Base-by-base conservation (phyloP, 2,797 vertebrate species). In the Xenentodon cancila region DNA sequence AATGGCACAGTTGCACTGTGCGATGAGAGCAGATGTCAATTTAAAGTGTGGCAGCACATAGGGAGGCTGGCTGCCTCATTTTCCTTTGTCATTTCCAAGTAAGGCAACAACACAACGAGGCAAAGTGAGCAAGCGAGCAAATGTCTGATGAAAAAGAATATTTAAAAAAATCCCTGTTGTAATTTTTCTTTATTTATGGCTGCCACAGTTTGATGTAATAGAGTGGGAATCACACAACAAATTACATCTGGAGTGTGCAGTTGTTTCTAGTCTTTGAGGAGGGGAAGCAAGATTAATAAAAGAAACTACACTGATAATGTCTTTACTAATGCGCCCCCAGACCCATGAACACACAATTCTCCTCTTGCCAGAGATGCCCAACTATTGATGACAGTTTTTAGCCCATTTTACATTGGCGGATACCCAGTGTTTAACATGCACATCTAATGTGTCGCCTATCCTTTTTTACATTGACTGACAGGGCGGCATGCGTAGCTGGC, bases 181-280 rank as follows among this genome's bases (percentile, higher is more conserved):
- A 66, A 91, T 88, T 89, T 75, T 75, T 90, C 80, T 84, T 90
- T 75, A 83, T 89, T 89, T 87, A 68, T 65, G 21, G 64, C 44
- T 61, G 71, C 67, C 64, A 59, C 47, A 37, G 71, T 68, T 71
- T 73, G 79, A 84, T 75, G 52, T 62, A 78, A 59, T 56, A 56
- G 54, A 66, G 62, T 55, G 71, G 80, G 80, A 87, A 82, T 78
- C 60, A 17, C 59, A 79, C 67, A 68, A 81, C 77, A 87, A 82
- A 89, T 82, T 80, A 75, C 76, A 85, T 85, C 80, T 73, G 49
- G 67, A 49, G 68, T 71, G 63, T 80, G 70, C 27, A 46, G 53
- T 50, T 75, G 80, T 64, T 77, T 73, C 6, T 34, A 44, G 27
- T 6, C 18, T 32, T 32, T 21, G 13, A 50, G 49, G 21, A 34